These are phyloP conservation scores for Melinaea marsaeus DNA, from an alignment of 2,888 invertebrate genomes.

Conservation along the genomic window DNA sequence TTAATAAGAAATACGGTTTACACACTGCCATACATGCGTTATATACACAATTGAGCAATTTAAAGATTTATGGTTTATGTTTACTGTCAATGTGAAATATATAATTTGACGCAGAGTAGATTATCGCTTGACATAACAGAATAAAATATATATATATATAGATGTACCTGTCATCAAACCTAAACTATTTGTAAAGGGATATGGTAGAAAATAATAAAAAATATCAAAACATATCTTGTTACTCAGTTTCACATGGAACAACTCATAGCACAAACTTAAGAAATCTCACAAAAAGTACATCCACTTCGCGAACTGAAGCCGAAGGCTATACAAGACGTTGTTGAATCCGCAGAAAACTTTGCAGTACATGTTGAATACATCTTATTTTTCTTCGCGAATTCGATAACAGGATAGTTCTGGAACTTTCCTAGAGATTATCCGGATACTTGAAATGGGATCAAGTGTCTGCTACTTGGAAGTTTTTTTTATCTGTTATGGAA, in stretches of 20 bases:
- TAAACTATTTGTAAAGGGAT: neutral
- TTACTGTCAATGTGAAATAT: too few relatives aligned
- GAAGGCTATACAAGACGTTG: conserved; percentile 29
- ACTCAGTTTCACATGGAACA: neutral
- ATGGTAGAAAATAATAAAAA: neutral
- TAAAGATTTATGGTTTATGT: too few relatives aligned
- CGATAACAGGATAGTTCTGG: conserved; percentile 45
- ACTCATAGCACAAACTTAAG: conserved; percentile 4
- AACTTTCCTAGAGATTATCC: conserved; percentile 52
- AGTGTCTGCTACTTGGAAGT: conserved; percentile 16
- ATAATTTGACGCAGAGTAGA: too few relatives aligned
- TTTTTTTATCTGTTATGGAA: conserved; percentile 2
- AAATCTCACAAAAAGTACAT: conserved; percentile 17
- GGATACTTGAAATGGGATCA: conserved; percentile 36
- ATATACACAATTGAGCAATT: too few relatives aligned
- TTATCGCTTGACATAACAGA: too few relatives aligned
- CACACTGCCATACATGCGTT: too few relatives aligned
- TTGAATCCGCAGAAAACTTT: conserved; percentile 34
- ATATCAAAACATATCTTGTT: neutral
- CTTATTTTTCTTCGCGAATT: conserved; percentile 52
- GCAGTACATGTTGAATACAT: conserved; percentile 40
- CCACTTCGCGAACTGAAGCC: conserved; percentile 23
- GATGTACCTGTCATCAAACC: too few relatives aligned
- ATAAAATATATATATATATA: too few relatives aligned
- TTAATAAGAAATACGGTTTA: too few relatives aligned